Evolutionary conservation across 2,888 invertebrate species (phyloP), one percentile per base, ranked within the genome.

Genomic region (Oligia fasciuncula): DNA sequence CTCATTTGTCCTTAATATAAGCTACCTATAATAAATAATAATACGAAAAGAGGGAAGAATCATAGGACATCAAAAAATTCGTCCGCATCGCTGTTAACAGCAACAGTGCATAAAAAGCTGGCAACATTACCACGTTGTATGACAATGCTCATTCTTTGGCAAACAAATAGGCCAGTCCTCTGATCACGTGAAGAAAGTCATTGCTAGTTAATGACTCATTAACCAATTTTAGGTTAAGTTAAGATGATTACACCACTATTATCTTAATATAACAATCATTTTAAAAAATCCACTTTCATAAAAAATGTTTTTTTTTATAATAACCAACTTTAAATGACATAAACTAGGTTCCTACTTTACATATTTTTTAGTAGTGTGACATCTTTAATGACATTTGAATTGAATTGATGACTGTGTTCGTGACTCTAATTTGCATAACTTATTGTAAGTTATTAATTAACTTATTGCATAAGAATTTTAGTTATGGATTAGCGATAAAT

Each of bases 391-490:
- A 0, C 19, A 4, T 43, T 51, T 40, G 46, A 11, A 46, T 46
- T 46, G 46, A 46, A 46, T 46, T 11, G 0, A 63, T 43, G 11
- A 65, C 17, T 29, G 11, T 54, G 65, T 77, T 69, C 4, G 35
- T 17, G 57, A 63, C 60, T 60, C 13, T 65, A 29, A 29, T 29
- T 73, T 60, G 11, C 63, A 73, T 69, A 35, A 43, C 2, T 46
- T 40, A 49, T 29, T 35, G 2, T 43, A 35, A 13, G 8, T 35
- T 70, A 65, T 71, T 71, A 65, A 23, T 78, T 51, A 35, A 43
- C 17, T 43, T 40, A n/a, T 57, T 71, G 29, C 72, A 65, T 73
- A 65, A 73, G 46, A 46, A 9, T 29, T 46, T 43, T 17, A 72
- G 43, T 14, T 19, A 29, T 43, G 19, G 1, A n/a, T 40, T 40